Evolutionary conservation across 2,888 invertebrate species (phyloP).

Genomic region (Drosophila mettleri): DNA sequence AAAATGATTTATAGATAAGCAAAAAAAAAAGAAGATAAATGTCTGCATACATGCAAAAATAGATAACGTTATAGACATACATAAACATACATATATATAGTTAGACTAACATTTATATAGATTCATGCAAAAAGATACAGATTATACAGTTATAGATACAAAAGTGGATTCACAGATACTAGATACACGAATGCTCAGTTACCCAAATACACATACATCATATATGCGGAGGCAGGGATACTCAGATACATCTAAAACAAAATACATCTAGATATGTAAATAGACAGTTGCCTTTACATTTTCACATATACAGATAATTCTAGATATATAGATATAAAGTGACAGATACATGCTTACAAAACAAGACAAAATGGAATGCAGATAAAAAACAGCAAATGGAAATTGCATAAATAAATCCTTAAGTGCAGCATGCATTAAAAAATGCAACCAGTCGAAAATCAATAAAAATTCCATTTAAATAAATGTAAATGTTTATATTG

Average conservation of each 20-base stretch:
- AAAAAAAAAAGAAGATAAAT: no score
- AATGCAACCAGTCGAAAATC: constrained; percentile 38
- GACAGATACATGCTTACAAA: neutral
- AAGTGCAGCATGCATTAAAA: constrained; percentile 40
- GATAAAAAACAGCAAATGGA: constrained; percentile 5
- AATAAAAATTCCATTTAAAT: constrained; percentile 55
- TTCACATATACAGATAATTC: neutral
- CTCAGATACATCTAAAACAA: neutral
- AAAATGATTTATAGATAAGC: no score
- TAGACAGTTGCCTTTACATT: no score
- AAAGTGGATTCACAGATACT: no score
- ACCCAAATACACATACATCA: neutral
- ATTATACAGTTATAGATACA: no score
- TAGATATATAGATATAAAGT: neutral
- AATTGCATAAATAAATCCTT: constrained; percentile 61
- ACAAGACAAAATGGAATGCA: constrained; percentile 53
- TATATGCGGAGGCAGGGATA: no score
- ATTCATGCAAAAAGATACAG: no score
- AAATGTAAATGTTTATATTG: constrained; percentile 50
- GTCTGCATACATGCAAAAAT: no score
- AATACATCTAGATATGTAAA: no score
- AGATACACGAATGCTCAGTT: neutral
- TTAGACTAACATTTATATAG: neutral
- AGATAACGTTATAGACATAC: neutral
- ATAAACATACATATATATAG: no score